Conservation (phyloP, 2,888 invertebrate species). For the Sussaba pulchella region DNA sequence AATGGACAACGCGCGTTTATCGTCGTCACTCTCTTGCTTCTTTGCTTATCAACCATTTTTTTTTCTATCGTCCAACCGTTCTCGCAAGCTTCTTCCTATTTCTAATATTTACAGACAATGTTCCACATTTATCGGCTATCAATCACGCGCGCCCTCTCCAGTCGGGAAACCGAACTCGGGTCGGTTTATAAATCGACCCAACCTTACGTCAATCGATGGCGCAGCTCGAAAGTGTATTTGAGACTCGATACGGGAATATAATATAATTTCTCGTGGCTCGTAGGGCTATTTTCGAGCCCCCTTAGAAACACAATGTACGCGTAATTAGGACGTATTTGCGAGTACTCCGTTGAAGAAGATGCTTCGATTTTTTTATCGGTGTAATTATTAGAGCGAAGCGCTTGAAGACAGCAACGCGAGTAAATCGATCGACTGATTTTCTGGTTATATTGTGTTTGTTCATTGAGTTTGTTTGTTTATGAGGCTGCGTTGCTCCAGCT, state of each 20-base stretch:
- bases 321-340: no score
- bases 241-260: no score
- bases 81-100: constrained; percentile 76
- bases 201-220: constrained; percentile 36
- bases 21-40: neutral
- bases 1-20: neutral
- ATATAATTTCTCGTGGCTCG: no score
- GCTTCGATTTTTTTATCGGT: no score
- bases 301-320: neutral
- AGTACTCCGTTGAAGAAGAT: no score
- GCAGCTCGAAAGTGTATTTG: neutral
- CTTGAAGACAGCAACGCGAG: no score
- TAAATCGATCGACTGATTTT: neutral
- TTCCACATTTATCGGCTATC: constrained; percentile 77
- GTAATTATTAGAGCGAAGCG: no score
- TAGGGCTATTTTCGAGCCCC: no score
- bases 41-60: constrained; percentile 1
- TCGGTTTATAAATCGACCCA: neutral
- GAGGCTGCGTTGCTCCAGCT: no score
- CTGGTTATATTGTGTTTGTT: neutral
- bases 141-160: constrained; percentile 71
- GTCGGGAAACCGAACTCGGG: constrained; percentile 77
- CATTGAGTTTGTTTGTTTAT: no score
- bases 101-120: constrained; percentile 78
- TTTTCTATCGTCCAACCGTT: neutral